Evolutionary conservation across 2,113 vertebrate genomes (phyloP).

Genomic region (crab-eating macaque (Macaca fascicularis)): T2T-MFA8v1.1 NC_088392.1:59424001-59424500

Average conservation of each 20-base stretch:
- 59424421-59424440: background rate
- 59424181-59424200: background rate
- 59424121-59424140: background rate
- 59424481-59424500: background rate
- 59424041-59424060: background rate
- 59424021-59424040: background rate
- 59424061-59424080: background rate
- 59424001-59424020: background rate
- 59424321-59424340: background rate
- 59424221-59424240: background rate
- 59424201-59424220: background rate
- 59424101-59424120: background rate
- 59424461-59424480: background rate
- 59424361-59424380: background rate
- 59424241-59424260: background rate
- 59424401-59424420: background rate
- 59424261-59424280: background rate
- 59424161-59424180: background rate
- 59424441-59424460: background rate
- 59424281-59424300: background rate
- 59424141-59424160: background rate
- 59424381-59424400: background rate
- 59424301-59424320: background rate
- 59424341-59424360: background rate
- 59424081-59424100: background rate